Conservation (phyloP, 1,140 invertebrate genomes). For the Heliothis subflexa region DNA sequence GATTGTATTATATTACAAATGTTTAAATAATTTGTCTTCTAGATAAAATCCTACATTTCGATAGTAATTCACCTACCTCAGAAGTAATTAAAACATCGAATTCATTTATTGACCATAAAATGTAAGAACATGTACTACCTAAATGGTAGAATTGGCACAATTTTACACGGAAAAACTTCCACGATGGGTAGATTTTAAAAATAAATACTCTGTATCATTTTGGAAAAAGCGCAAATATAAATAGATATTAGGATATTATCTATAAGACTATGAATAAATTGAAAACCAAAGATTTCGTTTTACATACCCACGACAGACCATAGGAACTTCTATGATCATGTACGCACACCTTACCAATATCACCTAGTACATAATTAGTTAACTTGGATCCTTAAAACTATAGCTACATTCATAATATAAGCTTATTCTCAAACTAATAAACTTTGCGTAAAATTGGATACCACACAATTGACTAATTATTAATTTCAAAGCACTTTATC, state of each 20-base stretch:
- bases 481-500: no score
- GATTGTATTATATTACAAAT: constrained; percentile 1
- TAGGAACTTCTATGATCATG: no score
- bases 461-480: not conserved
- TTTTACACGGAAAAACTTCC: no score
- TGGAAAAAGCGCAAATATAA: no score
- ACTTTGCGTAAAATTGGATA: not conserved
- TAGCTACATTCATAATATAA: constrained; percentile 3
- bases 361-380: constrained; percentile 12
- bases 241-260: not conserved
- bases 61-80: no score
- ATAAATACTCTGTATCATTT: no score
- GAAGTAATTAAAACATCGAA: no score
- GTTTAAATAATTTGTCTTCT: not conserved
- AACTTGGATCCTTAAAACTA: not conserved
- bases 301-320: not conserved
- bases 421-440: not conserved
- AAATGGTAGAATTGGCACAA: no score
- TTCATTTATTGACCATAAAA: no score
- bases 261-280: not conserved
- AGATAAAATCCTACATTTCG: not conserved
- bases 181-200: no score
- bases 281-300: constrained; percentile 2
- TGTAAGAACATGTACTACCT: no score
- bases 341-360: not conserved